These are phyloP conservation scores for Orcinus orca DNA, from an alignment of 2,113 vertebrate species.

Conservation along the genomic window DNA sequence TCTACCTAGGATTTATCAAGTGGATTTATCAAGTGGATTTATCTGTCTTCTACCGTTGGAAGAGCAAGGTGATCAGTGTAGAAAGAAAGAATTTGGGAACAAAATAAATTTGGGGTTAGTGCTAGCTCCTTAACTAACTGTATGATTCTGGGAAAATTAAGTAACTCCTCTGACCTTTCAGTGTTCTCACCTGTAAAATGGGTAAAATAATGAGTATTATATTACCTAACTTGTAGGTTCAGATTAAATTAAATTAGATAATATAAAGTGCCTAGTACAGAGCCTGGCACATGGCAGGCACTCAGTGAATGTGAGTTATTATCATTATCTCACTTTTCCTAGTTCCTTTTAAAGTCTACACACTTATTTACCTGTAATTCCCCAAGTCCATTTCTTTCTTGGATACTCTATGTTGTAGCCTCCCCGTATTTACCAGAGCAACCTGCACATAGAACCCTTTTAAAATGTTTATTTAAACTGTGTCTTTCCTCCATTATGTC, in stretches of 20 bases:
- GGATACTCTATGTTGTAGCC: not conserved
- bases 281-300: not conserved
- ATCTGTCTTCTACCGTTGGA: not conserved
- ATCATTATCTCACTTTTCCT: not conserved
- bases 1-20: too few species aligned
- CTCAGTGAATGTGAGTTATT: not conserved
- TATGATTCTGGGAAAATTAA: not conserved
- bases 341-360: not conserved
- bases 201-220: not conserved
- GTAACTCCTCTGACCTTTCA: not conserved
- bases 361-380: not conserved
- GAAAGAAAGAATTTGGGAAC: not conserved
- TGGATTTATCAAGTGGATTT: not conserved
- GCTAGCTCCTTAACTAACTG: not conserved
- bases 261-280: not conserved
- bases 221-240: not conserved
- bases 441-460: not conserved
- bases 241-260: not conserved
- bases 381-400: not conserved
- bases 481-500: not conserved
- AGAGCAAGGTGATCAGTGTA: not conserved
- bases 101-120: not conserved
- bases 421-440: not conserved
- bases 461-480: not conserved
- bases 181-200: not conserved